Evolutionary conservation across 2,888 invertebrate genomes (phyloP).

Genomic region (Rhopalosiphum nymphaeae): DNA sequence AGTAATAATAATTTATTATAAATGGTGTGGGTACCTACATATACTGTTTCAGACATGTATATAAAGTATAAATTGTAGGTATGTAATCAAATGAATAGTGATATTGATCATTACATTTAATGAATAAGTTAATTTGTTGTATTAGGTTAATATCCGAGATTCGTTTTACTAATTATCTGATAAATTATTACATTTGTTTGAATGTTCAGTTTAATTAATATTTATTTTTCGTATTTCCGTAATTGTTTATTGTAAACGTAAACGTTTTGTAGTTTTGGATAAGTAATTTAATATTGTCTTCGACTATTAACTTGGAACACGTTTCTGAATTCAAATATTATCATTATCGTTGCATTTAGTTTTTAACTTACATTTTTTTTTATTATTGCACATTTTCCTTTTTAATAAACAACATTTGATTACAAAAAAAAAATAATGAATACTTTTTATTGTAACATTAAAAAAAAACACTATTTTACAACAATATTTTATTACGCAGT

Average conservation of each 20-base stretch:
- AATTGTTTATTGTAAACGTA: conserved; percentile 22
- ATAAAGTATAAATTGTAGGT: not conserved
- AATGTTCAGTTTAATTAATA: conserved; percentile 21
- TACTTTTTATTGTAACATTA: not conserved
- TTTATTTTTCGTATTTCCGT: not conserved
- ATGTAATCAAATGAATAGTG: not conserved
- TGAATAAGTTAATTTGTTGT: not conserved
- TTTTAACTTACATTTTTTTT: not conserved
- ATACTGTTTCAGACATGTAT: not conserved
- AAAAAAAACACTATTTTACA: not conserved
- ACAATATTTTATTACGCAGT: not conserved
- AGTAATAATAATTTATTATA: not conserved
- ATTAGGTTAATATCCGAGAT: not conserved
- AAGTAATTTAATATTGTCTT: not conserved
- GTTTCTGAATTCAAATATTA: not conserved
- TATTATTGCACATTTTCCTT: not conserved
- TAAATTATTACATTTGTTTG: conserved; percentile 3
- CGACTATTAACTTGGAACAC: not conserved
- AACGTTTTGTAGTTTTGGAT: not conserved
- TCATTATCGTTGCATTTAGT: not conserved
- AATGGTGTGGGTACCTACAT: not conserved
- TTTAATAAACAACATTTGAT: not conserved
- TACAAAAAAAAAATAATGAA: not conserved
- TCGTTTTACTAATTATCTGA: not conserved
- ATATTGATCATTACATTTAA: not conserved